Percentiles rank a stretch among this genome's conserved stretches.
Evolutionary conservation across 2,888 invertebrate genomes (phyloP).

Genomic region (Noctua janthe): DNA sequence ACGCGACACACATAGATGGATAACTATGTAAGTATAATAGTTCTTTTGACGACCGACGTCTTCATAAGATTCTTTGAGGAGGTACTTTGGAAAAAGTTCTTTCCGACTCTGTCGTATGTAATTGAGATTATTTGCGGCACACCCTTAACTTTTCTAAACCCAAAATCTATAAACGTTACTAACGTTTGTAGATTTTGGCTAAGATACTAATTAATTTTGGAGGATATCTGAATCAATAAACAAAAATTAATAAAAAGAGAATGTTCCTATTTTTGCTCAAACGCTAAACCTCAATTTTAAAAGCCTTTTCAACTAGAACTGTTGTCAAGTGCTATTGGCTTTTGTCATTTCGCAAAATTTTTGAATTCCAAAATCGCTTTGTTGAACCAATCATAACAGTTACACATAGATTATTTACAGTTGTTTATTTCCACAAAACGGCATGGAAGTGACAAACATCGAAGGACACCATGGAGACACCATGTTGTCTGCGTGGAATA

Average conservation of each 20-base stretch:
- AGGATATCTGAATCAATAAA: conserved; percentile 1
- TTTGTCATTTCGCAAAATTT: background rate
- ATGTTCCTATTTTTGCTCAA: background rate
- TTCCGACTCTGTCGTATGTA: background rate
- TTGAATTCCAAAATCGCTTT: too few relatives aligned
- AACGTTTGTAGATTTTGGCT: too few relatives aligned
- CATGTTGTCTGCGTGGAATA: too few relatives aligned
- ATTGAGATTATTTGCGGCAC: background rate
- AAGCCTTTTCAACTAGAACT: conserved; percentile 6
- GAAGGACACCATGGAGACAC: background rate
- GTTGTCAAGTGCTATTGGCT: background rate
- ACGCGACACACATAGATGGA: conserved; percentile 9
- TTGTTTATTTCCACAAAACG: background rate
- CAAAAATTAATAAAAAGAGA: background rate
- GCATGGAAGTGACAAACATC: background rate
- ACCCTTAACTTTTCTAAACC: background rate
- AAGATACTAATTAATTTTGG: background rate
- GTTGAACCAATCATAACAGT: conserved; percentile 1
- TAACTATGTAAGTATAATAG: background rate
- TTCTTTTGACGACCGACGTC: conserved; percentile 2
- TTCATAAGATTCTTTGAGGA: conserved; percentile 9
- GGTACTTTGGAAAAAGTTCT: conserved; percentile 9
- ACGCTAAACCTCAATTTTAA: background rate
- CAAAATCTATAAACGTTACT: background rate
- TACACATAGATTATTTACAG: background rate